A percentile compares a stretch with the other conserved stretches of the same genome.
Evolutionary conservation across 2,888 invertebrate species (phyloP).

Genomic region (Acheta domesticus): DNA sequence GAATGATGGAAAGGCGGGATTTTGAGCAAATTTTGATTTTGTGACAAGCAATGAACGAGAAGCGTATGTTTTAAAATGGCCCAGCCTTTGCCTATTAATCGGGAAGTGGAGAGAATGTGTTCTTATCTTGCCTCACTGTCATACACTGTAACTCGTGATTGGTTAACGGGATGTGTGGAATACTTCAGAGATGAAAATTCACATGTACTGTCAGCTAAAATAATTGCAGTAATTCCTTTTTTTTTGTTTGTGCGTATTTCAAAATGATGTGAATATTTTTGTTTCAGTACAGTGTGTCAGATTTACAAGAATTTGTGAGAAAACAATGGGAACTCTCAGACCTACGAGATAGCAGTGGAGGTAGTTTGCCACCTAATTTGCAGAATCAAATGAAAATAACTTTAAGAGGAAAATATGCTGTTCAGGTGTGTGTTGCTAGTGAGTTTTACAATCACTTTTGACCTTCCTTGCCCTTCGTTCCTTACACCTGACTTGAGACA

Average conservation of each 20-base stretch:
- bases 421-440: slow-evolving; percentile 50
- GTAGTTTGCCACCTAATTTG: slow-evolving; percentile 59
- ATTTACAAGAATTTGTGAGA: slow-evolving; percentile 57
- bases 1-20: too few species aligned
- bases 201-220: background rate
- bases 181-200: slow-evolving; percentile 52
- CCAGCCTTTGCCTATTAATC: too few species aligned
- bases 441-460: too few species aligned
- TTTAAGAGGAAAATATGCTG: slow-evolving; percentile 55
- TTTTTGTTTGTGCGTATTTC: background rate
- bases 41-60: too few species aligned
- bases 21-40: too few species aligned
- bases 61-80: too few species aligned
- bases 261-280: background rate
- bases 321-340: slow-evolving; percentile 67
- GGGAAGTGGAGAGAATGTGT: background rate
- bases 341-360: slow-evolving; percentile 60
- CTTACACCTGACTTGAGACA: too few species aligned
- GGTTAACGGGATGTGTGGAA: slow-evolving; percentile 53
- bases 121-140: background rate
- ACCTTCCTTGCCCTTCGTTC: too few species aligned
- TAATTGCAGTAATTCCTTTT: background rate
- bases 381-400: slow-evolving; percentile 49
- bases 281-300: slow-evolving; percentile 46
- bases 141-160: slow-evolving; percentile 41